Base-by-base conservation (phyloP, 2,113 vertebrate genomes). In the Microtus ochrogaster region DNA sequence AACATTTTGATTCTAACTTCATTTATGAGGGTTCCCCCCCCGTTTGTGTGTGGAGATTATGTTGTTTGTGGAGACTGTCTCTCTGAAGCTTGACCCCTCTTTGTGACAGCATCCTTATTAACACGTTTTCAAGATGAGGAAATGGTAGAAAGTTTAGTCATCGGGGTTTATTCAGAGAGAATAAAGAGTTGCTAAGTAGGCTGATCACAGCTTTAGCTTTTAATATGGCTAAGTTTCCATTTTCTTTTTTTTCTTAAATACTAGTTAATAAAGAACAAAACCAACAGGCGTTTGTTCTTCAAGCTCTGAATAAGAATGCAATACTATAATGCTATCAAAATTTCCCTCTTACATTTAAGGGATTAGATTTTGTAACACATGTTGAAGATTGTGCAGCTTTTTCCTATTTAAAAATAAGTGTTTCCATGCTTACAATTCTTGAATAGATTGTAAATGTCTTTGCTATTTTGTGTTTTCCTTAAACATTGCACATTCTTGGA, bases 361-460 rank as follows among this genome's bases (percentile, higher is more conserved):
- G 96, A 97, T 98, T 98, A 97, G 96, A 94, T 98, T 97, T 97
- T 98, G 97, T 95, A 97, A 98, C 97, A 91, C 90, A 97, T 98
- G 97, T 95, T 97, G 94, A 94, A 97, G 97, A 96, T 90, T 49
- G 86, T 88, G 2, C 98, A 98, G 98, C 98, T 98, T 99, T 98
- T 98, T 98, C 97, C 97, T 96, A 98, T 98, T 99, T 98, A 98
- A 96, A 96, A 97, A 92, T 98, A 99, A 99, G 92, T 98, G 97
- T 98, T 99, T 98, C 98, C 98, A 98, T 98, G 98, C 98, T 98
- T 98, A 97, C 97, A 97, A 97, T 98, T 98, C 99, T 98, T 97
- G 98, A 98, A 58, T 97, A 94, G 97, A 97, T 97, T 98, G 98
- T 98, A 98, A 97, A 98, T 95, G 98, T 98, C 98, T 98, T 97